Evolutionary conservation across 1,140 invertebrate genomes (phyloP), one percentile per base, ranked within the genome.

Genomic region (Adoxophyes honmai): DNA sequence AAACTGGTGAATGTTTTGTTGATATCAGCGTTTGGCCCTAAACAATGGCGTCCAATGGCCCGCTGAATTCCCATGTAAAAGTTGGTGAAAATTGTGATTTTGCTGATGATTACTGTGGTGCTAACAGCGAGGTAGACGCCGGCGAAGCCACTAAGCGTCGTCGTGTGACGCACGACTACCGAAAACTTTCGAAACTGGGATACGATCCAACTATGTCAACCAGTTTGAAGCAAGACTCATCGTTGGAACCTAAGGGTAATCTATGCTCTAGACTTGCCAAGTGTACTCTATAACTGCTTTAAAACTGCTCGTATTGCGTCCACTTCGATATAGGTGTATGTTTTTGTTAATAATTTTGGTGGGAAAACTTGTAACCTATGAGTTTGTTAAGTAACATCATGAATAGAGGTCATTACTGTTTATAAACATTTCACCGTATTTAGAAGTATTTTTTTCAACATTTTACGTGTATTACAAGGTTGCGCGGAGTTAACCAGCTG

Each of bases 31-130:
- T 79, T 73, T 67, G 57, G 63, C 52, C 60, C 73, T 62, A 74
- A 71, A 88, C 83, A 88, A 89, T 89, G 87, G 86, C 87, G 83
- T 86, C 83, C 64, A 75, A 78, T 57, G 73, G 78, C 73, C 70
- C 77, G 66, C 57, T 73, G 70, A 65, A 82, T 76, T 73, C 80
- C 66, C 65, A 78, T 69, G 83, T 88, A 86, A 88, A 88, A 84
- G 76, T 80, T 67, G 61, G 64, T 72, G 83, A 81, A 82, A 88
- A 78, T 80, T 74, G 66, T 62, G 79, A 78, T 66, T 67, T 64
- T 57, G 57, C 60, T 34, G 75, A 80, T 21, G 75, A 80, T 70
- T 74, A 73, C 59, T 64, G 62, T 62, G 70, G 59, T 62, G 68
- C 69, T 33, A 74, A 62, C 51, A 75, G 70, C 64, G 73, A 78